These are phyloP conservation scores for Isoperla grammatica DNA, from an alignment of 2,888 invertebrate species.

Conservation along the genomic window DNA sequence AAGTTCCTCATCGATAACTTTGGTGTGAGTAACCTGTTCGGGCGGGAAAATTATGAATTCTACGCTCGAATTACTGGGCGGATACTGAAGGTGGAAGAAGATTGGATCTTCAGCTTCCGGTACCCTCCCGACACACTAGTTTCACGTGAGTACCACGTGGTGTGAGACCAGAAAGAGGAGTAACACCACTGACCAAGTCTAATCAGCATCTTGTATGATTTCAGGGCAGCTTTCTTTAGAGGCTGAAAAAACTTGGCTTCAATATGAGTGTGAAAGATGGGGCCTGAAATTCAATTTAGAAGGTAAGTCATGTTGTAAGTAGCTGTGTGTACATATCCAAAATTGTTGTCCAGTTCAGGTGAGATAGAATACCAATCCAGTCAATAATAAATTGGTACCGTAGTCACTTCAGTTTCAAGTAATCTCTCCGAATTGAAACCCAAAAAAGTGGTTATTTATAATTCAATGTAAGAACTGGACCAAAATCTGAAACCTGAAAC, in stretches of 20 bases:
- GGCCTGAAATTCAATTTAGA: slow-evolving; percentile 75
- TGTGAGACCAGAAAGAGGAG: background rate
- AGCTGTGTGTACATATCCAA: too few species aligned
- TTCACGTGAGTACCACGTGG: slow-evolving; percentile 45
- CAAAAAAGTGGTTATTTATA: too few species aligned
- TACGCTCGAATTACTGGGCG: slow-evolving; percentile 92
- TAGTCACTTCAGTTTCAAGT: too few species aligned
- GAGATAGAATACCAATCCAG: too few species aligned
- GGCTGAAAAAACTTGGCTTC: slow-evolving; percentile 85
- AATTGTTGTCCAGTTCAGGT: too few species aligned
- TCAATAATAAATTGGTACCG: too few species aligned
- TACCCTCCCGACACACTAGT: slow-evolving; percentile 67
- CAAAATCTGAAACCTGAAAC: too few species aligned
- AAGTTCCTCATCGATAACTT: slow-evolving; percentile 96
- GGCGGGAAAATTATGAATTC: slow-evolving; percentile 90
- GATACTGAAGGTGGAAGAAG: slow-evolving; percentile 86
- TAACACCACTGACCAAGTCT: background rate
- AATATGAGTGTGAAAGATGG: slow-evolving; percentile 86
- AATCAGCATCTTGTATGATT: slow-evolving; percentile 5
- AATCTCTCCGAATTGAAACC: too few species aligned
- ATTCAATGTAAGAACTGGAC: too few species aligned
- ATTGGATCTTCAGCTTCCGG: slow-evolving; percentile 92
- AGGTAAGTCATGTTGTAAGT: slow-evolving; percentile 54
- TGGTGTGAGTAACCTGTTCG: slow-evolving; percentile 92
- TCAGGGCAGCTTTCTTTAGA: slow-evolving; percentile 80